These are phyloP conservation scores for Podilymbus podiceps DNA, from an alignment of 2,113 vertebrate species.

Conservation along the genomic window DNA sequence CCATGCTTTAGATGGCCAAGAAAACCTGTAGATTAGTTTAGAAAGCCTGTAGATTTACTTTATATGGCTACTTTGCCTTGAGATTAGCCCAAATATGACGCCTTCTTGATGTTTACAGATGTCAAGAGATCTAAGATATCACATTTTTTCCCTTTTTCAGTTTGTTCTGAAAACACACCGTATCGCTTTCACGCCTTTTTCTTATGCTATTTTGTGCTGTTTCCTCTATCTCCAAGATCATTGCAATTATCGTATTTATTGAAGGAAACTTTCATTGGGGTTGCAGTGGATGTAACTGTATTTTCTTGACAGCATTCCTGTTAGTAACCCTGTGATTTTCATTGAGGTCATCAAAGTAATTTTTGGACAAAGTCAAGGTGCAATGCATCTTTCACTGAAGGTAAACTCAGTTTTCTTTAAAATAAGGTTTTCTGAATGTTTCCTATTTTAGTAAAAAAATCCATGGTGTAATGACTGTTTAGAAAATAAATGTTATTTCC, in stretches of 20 bases:
- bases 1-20: background rate
- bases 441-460: background rate
- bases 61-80: background rate
- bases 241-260: background rate
- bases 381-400: background rate
- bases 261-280: background rate
- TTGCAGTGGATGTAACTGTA: background rate
- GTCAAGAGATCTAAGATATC: background rate
- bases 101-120: constrained; percentile 32
- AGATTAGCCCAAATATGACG: background rate
- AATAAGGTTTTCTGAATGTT: background rate
- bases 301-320: background rate
- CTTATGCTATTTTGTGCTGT: background rate
- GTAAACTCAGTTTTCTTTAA: background rate
- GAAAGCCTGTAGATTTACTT: background rate
- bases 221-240: background rate
- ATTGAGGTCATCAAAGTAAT: background rate
- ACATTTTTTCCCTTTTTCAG: background rate
- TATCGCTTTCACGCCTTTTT: background rate
- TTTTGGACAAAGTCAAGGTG: background rate
- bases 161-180: background rate
- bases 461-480: background rate
- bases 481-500: background rate
- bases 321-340: background rate
- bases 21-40: background rate